Evolutionary conservation across 2,888 invertebrate genomes (phyloP).

Genomic region (Conchocele bisecta): DNA sequence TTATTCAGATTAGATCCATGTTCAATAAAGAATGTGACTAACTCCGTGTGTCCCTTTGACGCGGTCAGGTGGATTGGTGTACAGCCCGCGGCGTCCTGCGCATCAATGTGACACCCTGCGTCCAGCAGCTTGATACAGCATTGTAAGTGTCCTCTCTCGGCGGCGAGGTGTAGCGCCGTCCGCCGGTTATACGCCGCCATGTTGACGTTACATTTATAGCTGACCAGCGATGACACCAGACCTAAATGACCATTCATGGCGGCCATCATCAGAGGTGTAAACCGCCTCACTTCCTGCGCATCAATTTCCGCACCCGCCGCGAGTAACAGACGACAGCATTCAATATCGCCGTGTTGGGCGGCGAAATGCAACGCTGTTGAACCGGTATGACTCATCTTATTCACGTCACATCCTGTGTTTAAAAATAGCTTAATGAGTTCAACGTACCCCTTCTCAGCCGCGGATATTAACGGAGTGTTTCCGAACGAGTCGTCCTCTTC

Average conservation of each 20-base stretch:
- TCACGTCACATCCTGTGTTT: constrained; percentile 72
- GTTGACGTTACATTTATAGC: constrained; percentile 74
- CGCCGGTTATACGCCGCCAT: constrained; percentile 76
- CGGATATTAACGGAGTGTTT: constrained; percentile 75
- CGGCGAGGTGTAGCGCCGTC: constrained; percentile 77
- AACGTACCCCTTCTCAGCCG: constrained; percentile 77
- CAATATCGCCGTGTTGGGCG: constrained; percentile 73
- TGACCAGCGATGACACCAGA: constrained; percentile 72
- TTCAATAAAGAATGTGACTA: constrained; percentile 73
- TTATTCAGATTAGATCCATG: constrained; percentile 68
- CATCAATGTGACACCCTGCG: constrained; percentile 72
- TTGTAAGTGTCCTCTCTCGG: constrained; percentile 70
- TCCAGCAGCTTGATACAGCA: constrained; percentile 71
- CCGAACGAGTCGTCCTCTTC: constrained; percentile 78
- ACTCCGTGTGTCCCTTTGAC: constrained; percentile 70
- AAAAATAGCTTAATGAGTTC: constrained; percentile 70
- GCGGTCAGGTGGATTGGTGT: constrained; percentile 79
- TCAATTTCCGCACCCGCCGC: constrained; percentile 77
- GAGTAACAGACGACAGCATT: constrained; percentile 72
- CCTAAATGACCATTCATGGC: constrained; percentile 75
- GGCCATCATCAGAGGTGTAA: constrained; percentile 81
- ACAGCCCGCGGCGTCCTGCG: constrained; percentile 74
- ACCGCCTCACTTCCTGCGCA: constrained; percentile 77
- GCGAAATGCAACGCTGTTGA: constrained; percentile 76
- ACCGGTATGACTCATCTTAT: constrained; percentile 74